phyloP scores from a whole-genome alignment of 2,888 invertebrate genomes.

The Carcina quercana region DNA sequence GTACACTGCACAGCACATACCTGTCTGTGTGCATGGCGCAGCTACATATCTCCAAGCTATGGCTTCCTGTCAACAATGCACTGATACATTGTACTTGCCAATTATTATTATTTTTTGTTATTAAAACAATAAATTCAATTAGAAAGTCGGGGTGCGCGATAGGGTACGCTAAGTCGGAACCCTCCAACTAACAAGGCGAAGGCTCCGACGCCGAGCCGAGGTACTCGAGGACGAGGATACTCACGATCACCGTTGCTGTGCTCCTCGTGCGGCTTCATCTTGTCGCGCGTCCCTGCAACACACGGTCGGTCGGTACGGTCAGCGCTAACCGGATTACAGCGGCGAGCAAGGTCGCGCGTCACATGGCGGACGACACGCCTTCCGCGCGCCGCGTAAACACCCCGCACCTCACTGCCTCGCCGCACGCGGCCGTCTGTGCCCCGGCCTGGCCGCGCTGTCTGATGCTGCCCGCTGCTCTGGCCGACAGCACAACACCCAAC shows the following conservation, averaged over 20 bases:
- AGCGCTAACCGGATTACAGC: neutral
- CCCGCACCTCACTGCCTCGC: too few relatives aligned
- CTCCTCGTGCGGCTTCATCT: conserved; percentile 48
- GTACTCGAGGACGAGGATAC: conserved; percentile 13
- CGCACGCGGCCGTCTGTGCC: too few relatives aligned
- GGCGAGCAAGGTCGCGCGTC: neutral
- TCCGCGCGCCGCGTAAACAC: neutral
- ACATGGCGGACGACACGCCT: neutral
- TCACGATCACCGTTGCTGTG: conserved; percentile 53
- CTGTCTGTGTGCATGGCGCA: too few relatives aligned
- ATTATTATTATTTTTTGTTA: neutral
- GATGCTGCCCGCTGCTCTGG: neutral
- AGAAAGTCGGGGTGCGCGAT: neutral
- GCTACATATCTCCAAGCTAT: too few relatives aligned
- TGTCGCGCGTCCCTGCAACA: conserved; percentile 19
- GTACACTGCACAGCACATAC: too few relatives aligned
- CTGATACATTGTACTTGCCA: too few relatives aligned
- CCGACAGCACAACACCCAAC: too few relatives aligned
- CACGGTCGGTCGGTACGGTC: conserved; percentile 11
- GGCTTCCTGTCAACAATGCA: too few relatives aligned
- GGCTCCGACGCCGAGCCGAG: neutral
- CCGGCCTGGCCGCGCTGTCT: neutral
- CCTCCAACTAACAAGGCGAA: neutral
- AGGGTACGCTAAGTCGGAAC: neutral
- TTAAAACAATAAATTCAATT: neutral